Base-by-base conservation (phyloP, 1,140 invertebrate species). In the Eupristina koningsbergeri region DNA sequence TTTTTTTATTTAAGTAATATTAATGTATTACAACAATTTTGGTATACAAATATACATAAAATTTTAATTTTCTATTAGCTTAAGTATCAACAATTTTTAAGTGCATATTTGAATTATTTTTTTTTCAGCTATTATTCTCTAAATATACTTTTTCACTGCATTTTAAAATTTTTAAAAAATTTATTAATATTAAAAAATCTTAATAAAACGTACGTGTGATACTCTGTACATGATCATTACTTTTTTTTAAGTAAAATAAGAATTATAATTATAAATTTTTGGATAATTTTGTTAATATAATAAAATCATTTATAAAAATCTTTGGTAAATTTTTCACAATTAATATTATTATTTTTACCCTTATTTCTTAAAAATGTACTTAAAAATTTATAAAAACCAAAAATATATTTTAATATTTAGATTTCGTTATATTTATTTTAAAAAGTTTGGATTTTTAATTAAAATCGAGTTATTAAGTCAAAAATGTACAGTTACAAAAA, bases 21-120 rank as follows among this genome's bases (percentile, higher is more conserved):
- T 83, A 50, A 69, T 41, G 79, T 84, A 73, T 84, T 84, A 84
- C 64, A 84, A 84, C 50, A 74, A 41, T 79, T 79, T 61, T 61
- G 64, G 76, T 84, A 74, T 84, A 84, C 61, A 84, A 84, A 83
- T 83, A 83, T 83, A 77, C 80, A 77, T 77, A 58, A 83, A 77
- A 69, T 74, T 69, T 83, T 58, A 69, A 36, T 77, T 77, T 83
- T 83, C 74, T 74, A 64, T 75, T 64, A 26, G 41, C 26, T 82
- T 82, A 75, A n/a, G 7, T 64, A 82, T 82, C n/a, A 82, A 82
- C 80, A 82, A 82, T 64, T 64, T 76, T 5, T 81, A 13, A 53
- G 34, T 73, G 45, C 61, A 74, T 74, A 61, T 61, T 41, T 41
- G 36, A 61, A 58, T 81, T 26, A 63, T 34, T 53, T 45, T n/a